phyloP scores from a whole-genome alignment of 2,888 invertebrate species.

The Leptopilina drosophilae region DNA sequence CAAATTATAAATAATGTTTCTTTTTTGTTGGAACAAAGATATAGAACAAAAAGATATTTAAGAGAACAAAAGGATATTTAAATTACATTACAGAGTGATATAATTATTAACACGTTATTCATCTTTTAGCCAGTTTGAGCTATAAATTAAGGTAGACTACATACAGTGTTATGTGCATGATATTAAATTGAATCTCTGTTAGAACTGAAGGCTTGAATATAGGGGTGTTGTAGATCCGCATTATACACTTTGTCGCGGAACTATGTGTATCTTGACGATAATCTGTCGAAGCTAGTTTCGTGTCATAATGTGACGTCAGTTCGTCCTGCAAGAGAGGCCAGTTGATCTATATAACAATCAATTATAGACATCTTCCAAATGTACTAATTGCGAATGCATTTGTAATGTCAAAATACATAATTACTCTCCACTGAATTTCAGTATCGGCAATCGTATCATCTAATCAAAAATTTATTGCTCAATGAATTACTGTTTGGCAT shows the following conservation, averaged over 20 bases:
- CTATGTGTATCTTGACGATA: conserved; percentile 30
- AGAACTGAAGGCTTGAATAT: conserved; percentile 7
- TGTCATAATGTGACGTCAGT: conserved; percentile 14
- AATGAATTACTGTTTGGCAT: background rate
- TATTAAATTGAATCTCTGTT: conserved; percentile 27
- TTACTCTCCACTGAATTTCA: conserved; percentile 13
- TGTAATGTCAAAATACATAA: conserved; percentile 28
- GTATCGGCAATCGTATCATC: background rate
- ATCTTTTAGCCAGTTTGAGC: background rate
- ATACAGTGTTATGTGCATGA: background rate
- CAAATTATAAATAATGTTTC: too few species aligned
- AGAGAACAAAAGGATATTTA: too few species aligned
- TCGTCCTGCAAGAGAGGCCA: conserved; percentile 18
- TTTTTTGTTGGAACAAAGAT: too few species aligned
- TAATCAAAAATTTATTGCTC: background rate
- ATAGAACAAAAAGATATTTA: too few species aligned
- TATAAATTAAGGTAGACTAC: background rate
- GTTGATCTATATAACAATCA: conserved; percentile 18
- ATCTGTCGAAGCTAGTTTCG: conserved; percentile 14
- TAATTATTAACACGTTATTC: conserved; percentile 6
- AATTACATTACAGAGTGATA: background rate
- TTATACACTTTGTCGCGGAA: conserved; percentile 17
- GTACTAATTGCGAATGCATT: conserved; percentile 8
- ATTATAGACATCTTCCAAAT: conserved; percentile 18
- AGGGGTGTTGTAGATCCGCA: conserved; percentile 18